These are phyloP conservation scores for Rhinichthys klamathensis DNA, from an alignment of 2,113 vertebrate species.

Conservation along the genomic window DNA sequence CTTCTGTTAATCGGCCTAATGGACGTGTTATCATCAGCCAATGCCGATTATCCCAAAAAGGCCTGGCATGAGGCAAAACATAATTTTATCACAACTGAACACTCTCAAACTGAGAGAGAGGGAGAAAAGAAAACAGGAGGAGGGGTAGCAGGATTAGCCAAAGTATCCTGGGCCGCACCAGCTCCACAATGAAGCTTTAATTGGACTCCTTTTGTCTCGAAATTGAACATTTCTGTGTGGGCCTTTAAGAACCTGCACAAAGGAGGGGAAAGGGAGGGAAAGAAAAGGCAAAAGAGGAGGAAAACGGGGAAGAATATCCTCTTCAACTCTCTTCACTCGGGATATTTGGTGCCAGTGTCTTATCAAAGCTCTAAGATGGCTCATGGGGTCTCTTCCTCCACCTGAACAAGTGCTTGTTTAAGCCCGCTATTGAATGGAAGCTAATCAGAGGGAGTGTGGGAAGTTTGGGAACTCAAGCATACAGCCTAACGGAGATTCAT, in stretches of 20 bases:
- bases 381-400: constrained; percentile 44
- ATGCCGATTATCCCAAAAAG: neutral
- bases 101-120: neutral
- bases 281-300: constrained; percentile 20
- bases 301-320: constrained; percentile 42
- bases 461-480: constrained; percentile 42
- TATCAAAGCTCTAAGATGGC: constrained; percentile 40
- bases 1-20: neutral
- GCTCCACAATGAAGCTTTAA: constrained; percentile 52
- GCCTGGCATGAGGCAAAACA: neutral
- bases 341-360: constrained; percentile 39
- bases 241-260: constrained; percentile 53
- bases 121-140: constrained; percentile 11
- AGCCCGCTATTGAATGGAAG: constrained; percentile 32
- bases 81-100: constrained; percentile 16
- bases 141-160: constrained; percentile 33
- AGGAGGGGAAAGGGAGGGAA: constrained; percentile 43
- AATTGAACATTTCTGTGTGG: constrained; percentile 57
- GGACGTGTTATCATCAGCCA: neutral
- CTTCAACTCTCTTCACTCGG: constrained; percentile 45
- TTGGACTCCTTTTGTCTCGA: constrained; percentile 60
- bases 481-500: constrained; percentile 13
- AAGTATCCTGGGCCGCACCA: constrained; percentile 28
- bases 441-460: constrained; percentile 43
- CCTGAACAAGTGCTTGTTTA: constrained; percentile 46